A percentile compares a stretch with the other conserved stretches of the same genome.
phyloP scores from a whole-genome alignment of 2,113 vertebrate genomes.

The Brachyistius frenatus region DNA sequence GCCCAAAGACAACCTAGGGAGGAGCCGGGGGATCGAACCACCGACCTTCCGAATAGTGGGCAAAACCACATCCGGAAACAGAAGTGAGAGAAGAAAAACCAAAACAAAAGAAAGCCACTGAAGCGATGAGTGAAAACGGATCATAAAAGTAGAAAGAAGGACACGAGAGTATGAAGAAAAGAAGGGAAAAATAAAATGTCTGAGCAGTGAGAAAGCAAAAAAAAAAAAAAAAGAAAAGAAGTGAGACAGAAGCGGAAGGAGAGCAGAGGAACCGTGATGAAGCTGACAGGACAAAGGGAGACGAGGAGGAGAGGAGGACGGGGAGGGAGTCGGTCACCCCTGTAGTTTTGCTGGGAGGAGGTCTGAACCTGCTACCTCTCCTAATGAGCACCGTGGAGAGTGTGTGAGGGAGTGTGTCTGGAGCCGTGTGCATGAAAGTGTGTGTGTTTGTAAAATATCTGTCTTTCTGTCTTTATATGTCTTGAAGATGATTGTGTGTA shows the following conservation, averaged over 20 bases:
- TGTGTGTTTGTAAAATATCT: slow-evolving; percentile 10
- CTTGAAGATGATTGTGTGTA: no score
- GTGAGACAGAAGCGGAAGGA: slow-evolving; percentile 4
- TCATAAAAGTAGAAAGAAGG: not conserved
- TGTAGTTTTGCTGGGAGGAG: slow-evolving; percentile 57
- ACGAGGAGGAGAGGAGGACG: not conserved
- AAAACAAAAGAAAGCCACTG: not conserved
- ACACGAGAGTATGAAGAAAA: not conserved
- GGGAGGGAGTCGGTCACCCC: slow-evolving; percentile 41
- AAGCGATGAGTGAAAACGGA: not conserved
- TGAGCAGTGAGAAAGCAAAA: not conserved
- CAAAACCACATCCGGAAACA: not conserved
- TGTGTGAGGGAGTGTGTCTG: slow-evolving; percentile 1
- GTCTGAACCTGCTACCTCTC: slow-evolving; percentile 58
- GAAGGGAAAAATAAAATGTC: not conserved
- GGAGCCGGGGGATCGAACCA: no score
- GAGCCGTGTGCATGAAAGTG: slow-evolving; percentile 22
- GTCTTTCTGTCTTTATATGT: slow-evolving; percentile 7
- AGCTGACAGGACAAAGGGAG: slow-evolving; percentile 3
- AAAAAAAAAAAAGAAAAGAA: no score
- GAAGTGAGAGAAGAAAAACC: not conserved
- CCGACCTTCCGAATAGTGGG: no score
- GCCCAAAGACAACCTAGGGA: no score
- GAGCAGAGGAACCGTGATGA: slow-evolving; percentile 5
- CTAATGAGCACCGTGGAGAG: slow-evolving; percentile 70